Conservation (phyloP, 2,888 invertebrate species). For the Schizotus pectinicornis region DNA sequence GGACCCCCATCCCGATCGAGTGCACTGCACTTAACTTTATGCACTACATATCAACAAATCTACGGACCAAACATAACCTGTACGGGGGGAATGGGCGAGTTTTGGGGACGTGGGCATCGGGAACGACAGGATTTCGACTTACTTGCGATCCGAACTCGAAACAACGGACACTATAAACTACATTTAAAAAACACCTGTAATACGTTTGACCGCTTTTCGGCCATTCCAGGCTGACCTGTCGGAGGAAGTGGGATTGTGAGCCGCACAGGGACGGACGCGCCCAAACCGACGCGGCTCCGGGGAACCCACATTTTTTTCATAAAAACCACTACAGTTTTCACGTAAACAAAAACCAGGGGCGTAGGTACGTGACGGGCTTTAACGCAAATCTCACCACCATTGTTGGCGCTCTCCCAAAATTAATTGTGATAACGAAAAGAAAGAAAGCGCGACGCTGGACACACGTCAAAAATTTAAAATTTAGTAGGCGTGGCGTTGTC, state of each 20-base stretch:
- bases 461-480: too few relatives aligned
- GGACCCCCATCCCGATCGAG: conserved; percentile 49
- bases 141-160: conserved; percentile 35
- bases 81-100: conserved; percentile 11
- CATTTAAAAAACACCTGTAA: conserved; percentile 59
- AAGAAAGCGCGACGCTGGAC: too few relatives aligned
- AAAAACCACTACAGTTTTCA: background rate
- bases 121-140: conserved; percentile 26
- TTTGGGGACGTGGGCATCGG: conserved; percentile 3
- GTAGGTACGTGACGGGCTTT: too few relatives aligned
- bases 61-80: conserved; percentile 42
- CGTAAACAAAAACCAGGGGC: background rate
- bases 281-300: background rate
- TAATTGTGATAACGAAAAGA: too few relatives aligned
- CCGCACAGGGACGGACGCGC: conserved; percentile 44
- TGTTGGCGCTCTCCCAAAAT: too few relatives aligned
- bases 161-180: conserved; percentile 49
- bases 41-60: conserved; percentile 56
- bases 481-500: too few relatives aligned
- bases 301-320: background rate
- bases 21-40: conserved; percentile 54
- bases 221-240: conserved; percentile 60
- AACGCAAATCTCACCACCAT: too few relatives aligned
- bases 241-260: conserved; percentile 57
- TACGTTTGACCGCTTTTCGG: conserved; percentile 60